Percentiles rank a stretch among this genome's conserved stretches.
phyloP scores from a whole-genome alignment of 2,797 vertebrate species.

The Hypotaenidia philippensis region DNA sequence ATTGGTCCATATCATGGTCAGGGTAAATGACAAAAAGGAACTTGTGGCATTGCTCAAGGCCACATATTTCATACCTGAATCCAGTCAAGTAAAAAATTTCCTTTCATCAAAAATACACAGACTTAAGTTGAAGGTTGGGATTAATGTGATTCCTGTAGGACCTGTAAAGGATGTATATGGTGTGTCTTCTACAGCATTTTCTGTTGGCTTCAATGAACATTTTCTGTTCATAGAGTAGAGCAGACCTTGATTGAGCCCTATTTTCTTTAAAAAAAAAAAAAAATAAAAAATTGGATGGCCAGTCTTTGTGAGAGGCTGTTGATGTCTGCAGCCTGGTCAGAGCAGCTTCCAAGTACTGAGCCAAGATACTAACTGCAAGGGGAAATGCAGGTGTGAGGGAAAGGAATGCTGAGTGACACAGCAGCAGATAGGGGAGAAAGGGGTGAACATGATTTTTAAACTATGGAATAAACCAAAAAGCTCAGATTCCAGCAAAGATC shows the following conservation, averaged over 20 bases:
- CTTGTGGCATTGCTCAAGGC: too few relatives aligned
- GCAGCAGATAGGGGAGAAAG: background rate
- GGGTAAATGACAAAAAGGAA: background rate
- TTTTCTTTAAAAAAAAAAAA: background rate
- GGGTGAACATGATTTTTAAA: background rate
- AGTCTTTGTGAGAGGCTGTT: background rate
- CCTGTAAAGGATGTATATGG: background rate
- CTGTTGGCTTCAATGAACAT: background rate
- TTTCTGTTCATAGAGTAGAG: background rate
- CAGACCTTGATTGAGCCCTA: accelerated
- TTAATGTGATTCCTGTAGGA: background rate
- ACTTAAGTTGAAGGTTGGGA: background rate
- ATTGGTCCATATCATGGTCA: background rate
- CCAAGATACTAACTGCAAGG: background rate
- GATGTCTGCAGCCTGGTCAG: background rate
- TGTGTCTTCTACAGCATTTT: background rate
- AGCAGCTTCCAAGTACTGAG: background rate
- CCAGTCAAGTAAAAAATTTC: background rate
- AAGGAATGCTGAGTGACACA: background rate
- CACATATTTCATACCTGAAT: background rate
- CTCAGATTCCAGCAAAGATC: background rate
- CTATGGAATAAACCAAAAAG: background rate
- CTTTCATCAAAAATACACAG: background rate
- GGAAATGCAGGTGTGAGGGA: background rate
- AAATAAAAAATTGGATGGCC: background rate